Conservation (phyloP, 1,140 invertebrate genomes). For the Calliphora vicina region DNA sequence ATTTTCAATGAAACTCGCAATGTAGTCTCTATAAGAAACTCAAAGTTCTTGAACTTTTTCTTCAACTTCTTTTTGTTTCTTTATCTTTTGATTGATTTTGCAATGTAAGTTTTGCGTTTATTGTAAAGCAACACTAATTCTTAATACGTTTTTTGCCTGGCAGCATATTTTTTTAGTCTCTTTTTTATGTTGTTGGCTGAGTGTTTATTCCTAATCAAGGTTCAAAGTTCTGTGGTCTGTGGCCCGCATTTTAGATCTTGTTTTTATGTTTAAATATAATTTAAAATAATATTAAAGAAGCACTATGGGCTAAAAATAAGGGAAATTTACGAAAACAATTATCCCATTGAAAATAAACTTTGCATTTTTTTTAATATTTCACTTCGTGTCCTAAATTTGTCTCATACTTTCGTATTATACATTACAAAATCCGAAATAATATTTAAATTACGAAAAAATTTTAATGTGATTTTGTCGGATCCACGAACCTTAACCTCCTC, state of each 20-base stretch:
- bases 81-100: not conserved
- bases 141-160: not conserved
- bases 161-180: not conserved
- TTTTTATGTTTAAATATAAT: not conserved
- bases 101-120: not conserved
- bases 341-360: no score
- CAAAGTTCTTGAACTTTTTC: not conserved
- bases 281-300: not conserved
- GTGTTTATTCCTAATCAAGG: not conserved
- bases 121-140: not conserved
- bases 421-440: no score
- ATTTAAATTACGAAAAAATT: no score
- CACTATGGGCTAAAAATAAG: no score
- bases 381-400: no score
- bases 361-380: no score
- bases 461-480: no score
- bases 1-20: no score
- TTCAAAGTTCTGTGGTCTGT: not conserved
- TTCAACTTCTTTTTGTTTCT: not conserved
- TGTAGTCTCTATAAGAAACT: not conserved
- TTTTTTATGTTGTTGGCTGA: no score
- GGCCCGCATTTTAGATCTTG: not conserved
- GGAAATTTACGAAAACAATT: no score
- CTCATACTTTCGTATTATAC: no score
- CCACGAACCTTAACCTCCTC: no score